Base-by-base conservation (phyloP, 2,888 invertebrate species). In the Corbicula japonica region DNA sequence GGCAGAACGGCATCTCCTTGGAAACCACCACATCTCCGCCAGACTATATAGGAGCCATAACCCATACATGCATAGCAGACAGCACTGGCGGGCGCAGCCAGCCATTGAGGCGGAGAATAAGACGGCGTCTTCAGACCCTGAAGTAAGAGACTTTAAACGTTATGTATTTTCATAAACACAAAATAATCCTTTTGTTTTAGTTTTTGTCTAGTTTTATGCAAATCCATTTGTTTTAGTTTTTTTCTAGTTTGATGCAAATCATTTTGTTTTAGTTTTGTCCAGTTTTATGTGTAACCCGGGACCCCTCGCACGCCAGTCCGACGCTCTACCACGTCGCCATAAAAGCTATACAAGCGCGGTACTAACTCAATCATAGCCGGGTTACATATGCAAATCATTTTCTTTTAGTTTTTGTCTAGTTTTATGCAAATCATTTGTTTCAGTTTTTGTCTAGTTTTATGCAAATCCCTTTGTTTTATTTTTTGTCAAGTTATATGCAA, bases 41-140 rank as follows among this genome's bases (percentile, higher is more conserved):
- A 63, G 12, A 63, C 34, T 15, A 63, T n/a, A 8, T 48, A 63
- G 6, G 50, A 34, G 21, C 63, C 35, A 48, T 63, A 63, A 10
- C 63, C 63, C 50, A 63, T 50, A 26, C 63, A 63, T 3, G 34
- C 35, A 2, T 32, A 34, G 8, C 18, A 30, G 15, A 28, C 35
- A 4, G 23, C n/a, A 6, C 1, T 35, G 1, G 50, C n/a, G 28
- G 48, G 1, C n/a, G 15, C 5, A 2, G 12, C 21, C 1, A 48
- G 5, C 46, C 62, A 46, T 2, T 32, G n/a, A 21, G 62, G 32
- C 15, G 28, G 62, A 18, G 44, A 10, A 18, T 30, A 62, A 6
- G 62, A 62, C 10, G 62, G 62, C 12, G 15, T 30, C 21, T 32
- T 50, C n/a, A 32, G 26, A 12, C n/a, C 2, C 63, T 63, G 63